Conservation (phyloP, 2,113 vertebrate species). For the Pelecanoides urinatrix region DNA sequence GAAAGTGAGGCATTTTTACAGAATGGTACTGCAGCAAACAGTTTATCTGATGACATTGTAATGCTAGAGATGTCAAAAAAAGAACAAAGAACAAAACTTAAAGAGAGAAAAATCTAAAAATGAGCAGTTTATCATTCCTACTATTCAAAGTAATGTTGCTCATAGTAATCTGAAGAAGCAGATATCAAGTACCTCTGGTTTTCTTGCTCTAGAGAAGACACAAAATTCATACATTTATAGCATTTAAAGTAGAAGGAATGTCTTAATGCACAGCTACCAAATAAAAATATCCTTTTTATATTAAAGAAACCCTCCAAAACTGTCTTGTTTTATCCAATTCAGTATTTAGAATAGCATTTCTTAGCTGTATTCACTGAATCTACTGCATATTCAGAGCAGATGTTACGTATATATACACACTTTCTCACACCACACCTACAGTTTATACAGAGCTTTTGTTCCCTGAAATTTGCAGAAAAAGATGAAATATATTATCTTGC, state of each 20-base stretch:
- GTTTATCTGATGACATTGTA: background rate
- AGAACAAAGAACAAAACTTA: background rate
- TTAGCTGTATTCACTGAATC: background rate
- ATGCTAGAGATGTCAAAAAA: background rate
- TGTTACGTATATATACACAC: fast-evolving
- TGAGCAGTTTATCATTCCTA: background rate
- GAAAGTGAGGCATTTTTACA: background rate
- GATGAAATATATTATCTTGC: background rate
- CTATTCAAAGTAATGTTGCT: background rate
- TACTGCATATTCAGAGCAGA: background rate
- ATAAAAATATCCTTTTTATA: background rate
- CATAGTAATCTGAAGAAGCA: background rate
- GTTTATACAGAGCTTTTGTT: background rate
- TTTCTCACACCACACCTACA: background rate
- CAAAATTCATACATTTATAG: background rate
- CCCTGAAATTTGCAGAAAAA: background rate
- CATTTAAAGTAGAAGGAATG: background rate
- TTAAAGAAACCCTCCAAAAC: background rate
- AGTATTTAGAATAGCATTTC: background rate
- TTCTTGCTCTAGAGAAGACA: background rate
- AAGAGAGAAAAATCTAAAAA: background rate
- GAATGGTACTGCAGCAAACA: background rate
- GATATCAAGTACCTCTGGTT: background rate
- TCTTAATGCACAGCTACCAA: background rate
- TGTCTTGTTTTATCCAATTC: background rate